A percentile compares a stretch with the other conserved stretches of the same genome.
Evolutionary conservation across 2,888 invertebrate species (phyloP).

Genomic region (Lochmaea crataegi): DNA sequence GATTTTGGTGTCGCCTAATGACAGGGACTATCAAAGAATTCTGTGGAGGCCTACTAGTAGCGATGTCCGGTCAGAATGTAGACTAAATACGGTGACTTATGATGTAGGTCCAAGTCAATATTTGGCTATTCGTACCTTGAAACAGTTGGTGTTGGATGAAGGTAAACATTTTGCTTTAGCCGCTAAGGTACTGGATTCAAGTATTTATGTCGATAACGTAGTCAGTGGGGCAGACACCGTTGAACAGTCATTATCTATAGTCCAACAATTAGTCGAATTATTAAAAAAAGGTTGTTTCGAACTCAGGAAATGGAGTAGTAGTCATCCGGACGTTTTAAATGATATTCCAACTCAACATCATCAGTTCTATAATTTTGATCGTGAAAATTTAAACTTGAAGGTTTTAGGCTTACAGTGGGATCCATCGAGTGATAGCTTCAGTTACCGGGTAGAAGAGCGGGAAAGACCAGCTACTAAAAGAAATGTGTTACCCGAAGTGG

Average conservation of each 20-base stretch:
- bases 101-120: slow-evolving; percentile 8
- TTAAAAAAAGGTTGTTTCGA: too few species aligned
- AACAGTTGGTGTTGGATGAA: slow-evolving; percentile 23
- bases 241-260: background rate
- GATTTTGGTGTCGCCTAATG: too few species aligned
- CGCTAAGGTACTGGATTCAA: background rate
- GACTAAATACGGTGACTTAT: background rate
- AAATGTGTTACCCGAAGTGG: slow-evolving; percentile 14
- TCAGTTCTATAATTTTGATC: too few species aligned
- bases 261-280: too few species aligned
- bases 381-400: too few species aligned
- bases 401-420: too few species aligned
- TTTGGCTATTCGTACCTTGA: slow-evolving; percentile 11
- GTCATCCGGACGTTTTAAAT: too few species aligned
- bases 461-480: slow-evolving; percentile 21
- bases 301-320: too few species aligned
- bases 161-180: slow-evolving; percentile 4
- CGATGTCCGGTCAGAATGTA: too few species aligned
- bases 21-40: too few species aligned
- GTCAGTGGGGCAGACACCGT: background rate
- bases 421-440: slow-evolving; percentile 6
- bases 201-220: slow-evolving; percentile 23
- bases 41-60: too few species aligned
- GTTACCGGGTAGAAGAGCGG: background rate
- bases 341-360: too few species aligned